A percentile compares a stretch with the other conserved stretches of the same genome.
Evolutionary conservation across 2,888 invertebrate species (phyloP).

Genomic region (Plagodis pulveraria): DNA sequence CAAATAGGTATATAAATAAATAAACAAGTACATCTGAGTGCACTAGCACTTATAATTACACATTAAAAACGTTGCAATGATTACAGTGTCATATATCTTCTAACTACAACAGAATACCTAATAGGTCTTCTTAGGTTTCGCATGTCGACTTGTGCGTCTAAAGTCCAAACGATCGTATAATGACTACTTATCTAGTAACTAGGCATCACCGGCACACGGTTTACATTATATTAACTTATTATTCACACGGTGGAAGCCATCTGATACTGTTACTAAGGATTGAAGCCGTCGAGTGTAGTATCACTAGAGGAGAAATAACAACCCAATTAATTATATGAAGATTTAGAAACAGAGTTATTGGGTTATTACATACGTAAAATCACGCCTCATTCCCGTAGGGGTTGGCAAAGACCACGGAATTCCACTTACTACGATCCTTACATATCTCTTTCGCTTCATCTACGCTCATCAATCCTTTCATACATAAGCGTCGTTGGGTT

Average conservation of each 20-base stretch:
- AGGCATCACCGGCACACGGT: constrained; percentile 1
- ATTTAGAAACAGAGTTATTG: too few species aligned
- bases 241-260: constrained; percentile 6
- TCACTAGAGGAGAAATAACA: neutral
- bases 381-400: too few species aligned
- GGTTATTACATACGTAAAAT: too few species aligned
- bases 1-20: neutral
- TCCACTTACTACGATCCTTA: too few species aligned
- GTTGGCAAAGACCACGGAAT: too few species aligned
- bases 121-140: neutral
- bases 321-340: too few species aligned
- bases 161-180: neutral
- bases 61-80: too few species aligned
- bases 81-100: neutral
- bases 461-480: too few species aligned
- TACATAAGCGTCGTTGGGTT: too few species aligned
- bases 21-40: too few species aligned
- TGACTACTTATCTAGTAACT: neutral
- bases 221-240: constrained; percentile 4
- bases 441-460: too few species aligned
- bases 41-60: too few species aligned
- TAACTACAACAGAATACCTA: neutral
- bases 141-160: neutral
- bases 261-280: constrained; percentile 4
- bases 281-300: neutral